phyloP scores from a whole-genome alignment of 2,113 vertebrate species.

The Istiophorus platypterus region DNA sequence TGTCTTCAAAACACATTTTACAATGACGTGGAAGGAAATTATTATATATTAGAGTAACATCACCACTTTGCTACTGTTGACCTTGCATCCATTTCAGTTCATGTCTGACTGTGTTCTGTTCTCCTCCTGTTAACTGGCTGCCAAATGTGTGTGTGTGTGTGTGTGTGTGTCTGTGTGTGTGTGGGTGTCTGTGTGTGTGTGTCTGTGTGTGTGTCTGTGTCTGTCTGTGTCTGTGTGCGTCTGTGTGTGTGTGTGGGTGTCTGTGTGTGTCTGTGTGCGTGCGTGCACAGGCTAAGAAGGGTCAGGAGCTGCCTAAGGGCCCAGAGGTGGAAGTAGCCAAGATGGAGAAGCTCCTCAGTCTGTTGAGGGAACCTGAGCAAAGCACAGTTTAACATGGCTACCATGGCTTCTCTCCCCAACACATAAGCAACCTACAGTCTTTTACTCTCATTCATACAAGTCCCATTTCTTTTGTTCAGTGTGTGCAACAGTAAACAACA shows the following conservation, averaged over 20 bases:
- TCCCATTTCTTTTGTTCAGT: not conserved
- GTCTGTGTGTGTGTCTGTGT: not conserved
- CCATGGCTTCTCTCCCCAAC: not conserved
- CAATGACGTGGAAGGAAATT: not conserved
- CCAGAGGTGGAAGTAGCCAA: slow-evolving; percentile 91
- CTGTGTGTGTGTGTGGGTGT: not conserved
- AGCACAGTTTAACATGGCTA: not conserved
- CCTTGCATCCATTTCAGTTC: slow-evolving; percentile 27
- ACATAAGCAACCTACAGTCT: slow-evolving; percentile 1
- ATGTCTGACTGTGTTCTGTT: slow-evolving; percentile 26
- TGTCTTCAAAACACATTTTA: slow-evolving; percentile 22
- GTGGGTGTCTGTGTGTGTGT: not conserved
- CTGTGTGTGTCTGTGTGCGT: slow-evolving; percentile 31
- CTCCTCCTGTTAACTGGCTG: slow-evolving; percentile 18
- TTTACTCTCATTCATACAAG: slow-evolving; percentile 1
- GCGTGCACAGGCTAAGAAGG: slow-evolving; percentile 89
- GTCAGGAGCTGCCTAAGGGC: slow-evolving; percentile 88
- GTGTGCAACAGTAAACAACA: slow-evolving; percentile 16
- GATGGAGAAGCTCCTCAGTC: slow-evolving; percentile 92
- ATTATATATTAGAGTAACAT: slow-evolving; percentile 7
- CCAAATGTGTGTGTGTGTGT: not conserved
- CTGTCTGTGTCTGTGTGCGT: not conserved
- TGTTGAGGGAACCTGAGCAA: slow-evolving; percentile 84
- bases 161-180: not conserved
- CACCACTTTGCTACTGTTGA: slow-evolving; percentile 5